phyloP scores from a whole-genome alignment of 2,888 invertebrate genomes.

The Tipula lateralis region DNA sequence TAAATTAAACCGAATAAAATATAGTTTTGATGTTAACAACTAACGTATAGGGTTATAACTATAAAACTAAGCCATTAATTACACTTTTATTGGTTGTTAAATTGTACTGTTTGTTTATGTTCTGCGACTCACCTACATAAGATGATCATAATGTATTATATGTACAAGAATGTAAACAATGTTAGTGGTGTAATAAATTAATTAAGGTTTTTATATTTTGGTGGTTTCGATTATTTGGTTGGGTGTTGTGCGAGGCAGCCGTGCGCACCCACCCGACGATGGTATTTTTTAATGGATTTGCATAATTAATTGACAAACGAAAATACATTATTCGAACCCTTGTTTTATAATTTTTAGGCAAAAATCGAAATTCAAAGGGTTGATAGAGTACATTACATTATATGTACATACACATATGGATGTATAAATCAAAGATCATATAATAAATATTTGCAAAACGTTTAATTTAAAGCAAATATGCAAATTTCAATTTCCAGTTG shows the following conservation, averaged over 20 bases:
- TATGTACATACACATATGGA: not conserved
- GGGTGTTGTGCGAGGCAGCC: not conserved
- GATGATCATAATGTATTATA: no score
- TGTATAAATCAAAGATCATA: not conserved
- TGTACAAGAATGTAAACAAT: not conserved
- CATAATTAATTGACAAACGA: not conserved
- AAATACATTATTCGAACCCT: not conserved
- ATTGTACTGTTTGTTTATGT: not conserved
- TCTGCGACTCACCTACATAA: no score
- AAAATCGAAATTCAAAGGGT: not conserved
- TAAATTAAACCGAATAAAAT: not conserved
- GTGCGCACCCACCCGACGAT: not conserved
- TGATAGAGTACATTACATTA: not conserved
- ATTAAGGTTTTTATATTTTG: not conserved
- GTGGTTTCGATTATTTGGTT: not conserved
- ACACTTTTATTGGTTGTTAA: not conserved
- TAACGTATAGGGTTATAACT: not conserved
- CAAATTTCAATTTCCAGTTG: not conserved
- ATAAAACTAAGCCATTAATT: not conserved
- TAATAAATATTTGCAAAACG: conserved; percentile 7
- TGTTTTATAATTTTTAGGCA: not conserved
- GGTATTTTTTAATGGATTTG: not conserved
- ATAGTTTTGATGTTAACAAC: not conserved
- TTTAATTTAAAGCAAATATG: not conserved
- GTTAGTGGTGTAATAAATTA: not conserved